phyloP scores from a whole-genome alignment of 1,140 invertebrate species.

The Calliphora vicina region DNA sequence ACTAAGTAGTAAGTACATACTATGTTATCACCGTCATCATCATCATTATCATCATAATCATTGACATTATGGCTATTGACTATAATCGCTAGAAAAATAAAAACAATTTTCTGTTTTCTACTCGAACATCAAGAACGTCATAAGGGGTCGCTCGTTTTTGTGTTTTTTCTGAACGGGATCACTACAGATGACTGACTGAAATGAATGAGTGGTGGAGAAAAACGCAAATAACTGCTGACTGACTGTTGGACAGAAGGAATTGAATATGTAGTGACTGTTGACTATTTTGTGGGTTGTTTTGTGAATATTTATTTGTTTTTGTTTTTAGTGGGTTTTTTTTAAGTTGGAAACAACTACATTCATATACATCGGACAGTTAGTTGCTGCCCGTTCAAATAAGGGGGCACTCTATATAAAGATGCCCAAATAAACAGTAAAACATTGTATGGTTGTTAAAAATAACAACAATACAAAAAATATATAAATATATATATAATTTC shows the following conservation, averaged over 20 bases:
- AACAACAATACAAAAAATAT: too few species aligned
- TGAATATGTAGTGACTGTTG: not conserved
- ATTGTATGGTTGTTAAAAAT: not conserved
- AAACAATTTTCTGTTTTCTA: not conserved
- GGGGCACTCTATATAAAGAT: not conserved
- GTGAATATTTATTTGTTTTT: not conserved
- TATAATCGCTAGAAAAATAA: not conserved
- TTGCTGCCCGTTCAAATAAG: not conserved
- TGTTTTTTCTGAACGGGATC: not conserved
- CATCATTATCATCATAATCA: not conserved
- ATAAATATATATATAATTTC: not conserved
- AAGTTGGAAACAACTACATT: too few species aligned
- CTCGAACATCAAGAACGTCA: not conserved
- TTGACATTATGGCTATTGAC: conserved; percentile 1
- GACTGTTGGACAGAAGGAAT: not conserved
- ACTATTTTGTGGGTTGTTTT: not conserved
- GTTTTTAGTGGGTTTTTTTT: too few species aligned
- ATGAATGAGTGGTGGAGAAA: not conserved
- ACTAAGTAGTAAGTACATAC: not conserved
- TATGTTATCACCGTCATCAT: not conserved
- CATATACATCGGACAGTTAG: not conserved
- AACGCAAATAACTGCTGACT: conserved; percentile 14
- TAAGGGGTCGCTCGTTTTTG: not conserved
- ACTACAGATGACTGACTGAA: not conserved
- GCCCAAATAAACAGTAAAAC: not conserved